These are phyloP conservation scores for Gavialis gangeticus DNA, from an alignment of 2,113 vertebrate species.

Conservation along the genomic window DNA sequence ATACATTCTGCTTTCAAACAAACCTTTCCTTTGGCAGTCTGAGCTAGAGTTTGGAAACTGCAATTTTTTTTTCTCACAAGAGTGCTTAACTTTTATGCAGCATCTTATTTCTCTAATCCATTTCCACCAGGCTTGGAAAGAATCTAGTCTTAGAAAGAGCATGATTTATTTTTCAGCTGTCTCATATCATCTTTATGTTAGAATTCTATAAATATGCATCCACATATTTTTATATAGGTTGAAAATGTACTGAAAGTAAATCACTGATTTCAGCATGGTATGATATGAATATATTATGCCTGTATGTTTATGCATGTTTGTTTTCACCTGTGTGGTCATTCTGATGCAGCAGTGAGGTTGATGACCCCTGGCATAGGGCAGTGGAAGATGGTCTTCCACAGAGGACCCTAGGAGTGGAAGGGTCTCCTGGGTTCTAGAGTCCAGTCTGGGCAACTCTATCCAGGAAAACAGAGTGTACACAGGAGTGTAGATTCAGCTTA, in stretches of 20 bases:
- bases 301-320: neutral
- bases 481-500: no score
- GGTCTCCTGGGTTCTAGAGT: no score
- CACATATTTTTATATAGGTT: neutral
- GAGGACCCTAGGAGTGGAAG: no score
- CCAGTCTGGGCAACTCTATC: no score
- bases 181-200: no score
- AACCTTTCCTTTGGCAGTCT: constrained; percentile 33
- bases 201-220: neutral
- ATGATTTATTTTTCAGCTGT: constrained; percentile 32
- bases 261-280: neutral
- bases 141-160: constrained; percentile 1
- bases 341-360: neutral
- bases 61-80: neutral
- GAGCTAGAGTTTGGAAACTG: constrained; percentile 48
- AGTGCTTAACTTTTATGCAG: constrained; percentile 59
- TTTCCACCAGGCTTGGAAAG: neutral
- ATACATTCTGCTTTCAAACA: constrained; percentile 42
- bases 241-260: neutral
- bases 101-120: constrained; percentile 34
- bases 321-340: neutral
- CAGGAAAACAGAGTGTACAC: no score
- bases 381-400: no score
- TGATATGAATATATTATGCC: neutral
- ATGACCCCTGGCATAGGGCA: neutral